Evolutionary conservation across 2,113 vertebrate species (phyloP), one percentile per base, ranked within the genome.

Genomic region (Thymallus thymallus): DNA sequence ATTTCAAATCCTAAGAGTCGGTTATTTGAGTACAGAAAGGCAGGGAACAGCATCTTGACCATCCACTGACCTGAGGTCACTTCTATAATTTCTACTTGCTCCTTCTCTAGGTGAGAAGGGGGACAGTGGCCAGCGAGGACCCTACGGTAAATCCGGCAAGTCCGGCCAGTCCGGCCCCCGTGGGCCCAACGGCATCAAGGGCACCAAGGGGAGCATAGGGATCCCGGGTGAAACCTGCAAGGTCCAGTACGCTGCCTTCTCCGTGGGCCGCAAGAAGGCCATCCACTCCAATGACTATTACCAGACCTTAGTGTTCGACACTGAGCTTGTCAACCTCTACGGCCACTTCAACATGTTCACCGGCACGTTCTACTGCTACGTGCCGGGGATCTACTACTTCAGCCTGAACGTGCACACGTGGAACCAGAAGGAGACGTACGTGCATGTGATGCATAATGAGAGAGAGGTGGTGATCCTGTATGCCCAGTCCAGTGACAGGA

Each of bases 341-440:
- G 71, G 90, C 1, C 95, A 97, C 88, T 96, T 97, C 90, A 97
- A 92, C 86, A 96, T 97, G 95, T 96, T 97, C 90, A 93, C 89
- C 0, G 94, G 95, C 67, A 94, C 90, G 80, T 97, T 96, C 75
- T 96, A 93, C 88, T 96, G 95, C 92, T 94, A 93, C 0, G 91
- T 95, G 75, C 93, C 95, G 0, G 95, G 95, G 3, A 76, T 96
- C 78, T 96, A 96, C 89, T 96, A 93, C 88, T 96, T 96, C 85
- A 95, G 90, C 84, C 92, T 96, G 35, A 95, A 96, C 0, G 94
- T 94, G 79, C 95, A 96, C 86, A 96, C 95, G 1, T 96, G 95
- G 95, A 96, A 96, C 90, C 95, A 95, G 90, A 96, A 96, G 91
- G 95, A 96, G 90, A 96, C 95, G 0, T 96, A 96, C 85, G 80